phyloP scores from a whole-genome alignment of 2,797 vertebrate species.

The Avahi laniger region DNA sequence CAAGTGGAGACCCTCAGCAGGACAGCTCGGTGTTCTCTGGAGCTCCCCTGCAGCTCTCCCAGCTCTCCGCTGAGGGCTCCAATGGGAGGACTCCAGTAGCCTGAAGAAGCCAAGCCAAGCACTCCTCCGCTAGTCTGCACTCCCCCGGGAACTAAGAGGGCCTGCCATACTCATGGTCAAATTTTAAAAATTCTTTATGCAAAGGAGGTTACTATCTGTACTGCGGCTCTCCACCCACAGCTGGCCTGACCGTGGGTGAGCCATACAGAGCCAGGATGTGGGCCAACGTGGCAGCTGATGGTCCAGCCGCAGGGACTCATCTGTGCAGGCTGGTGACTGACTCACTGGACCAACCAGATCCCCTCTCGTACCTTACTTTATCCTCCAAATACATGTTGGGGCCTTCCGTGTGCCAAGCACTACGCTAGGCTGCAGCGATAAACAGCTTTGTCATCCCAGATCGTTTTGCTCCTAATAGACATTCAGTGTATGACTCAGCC shows the following conservation, averaged over 20 bases:
- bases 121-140: neutral
- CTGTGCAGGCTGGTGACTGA: neutral
- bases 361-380: neutral
- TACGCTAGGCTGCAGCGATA: neutral
- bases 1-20: neutral
- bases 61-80: neutral
- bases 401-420: neutral
- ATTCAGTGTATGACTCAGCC: neutral
- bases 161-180: neutral
- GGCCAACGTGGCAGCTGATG: neutral
- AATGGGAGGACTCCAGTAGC: neutral
- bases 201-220: neutral
- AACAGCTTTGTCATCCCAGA: neutral
- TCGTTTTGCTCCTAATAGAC: neutral
- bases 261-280: neutral
- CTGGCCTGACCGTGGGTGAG: neutral
- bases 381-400: neutral
- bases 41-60: neutral
- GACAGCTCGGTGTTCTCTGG: neutral
- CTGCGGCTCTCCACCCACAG: neutral
- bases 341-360: neutral
- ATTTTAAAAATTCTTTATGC: neutral
- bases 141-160: neutral
- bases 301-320: neutral
- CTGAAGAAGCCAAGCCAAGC: neutral